Base-by-base conservation (phyloP, 2,888 invertebrate genomes). In the Sminthurinus aureus region DNA sequence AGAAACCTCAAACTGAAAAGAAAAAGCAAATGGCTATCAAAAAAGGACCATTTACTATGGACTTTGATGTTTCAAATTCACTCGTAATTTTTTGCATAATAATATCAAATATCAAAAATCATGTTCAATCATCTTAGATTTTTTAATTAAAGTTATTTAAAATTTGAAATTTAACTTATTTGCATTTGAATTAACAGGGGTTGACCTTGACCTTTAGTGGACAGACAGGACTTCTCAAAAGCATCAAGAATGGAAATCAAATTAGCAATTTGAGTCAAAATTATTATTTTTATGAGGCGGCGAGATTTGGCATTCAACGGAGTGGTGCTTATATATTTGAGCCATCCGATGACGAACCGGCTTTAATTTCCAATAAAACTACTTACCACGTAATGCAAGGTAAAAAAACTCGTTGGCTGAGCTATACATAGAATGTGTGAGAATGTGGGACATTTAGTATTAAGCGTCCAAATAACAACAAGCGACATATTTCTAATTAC, bases 281-380 rank as follows among this genome's bases (percentile, higher is more conserved):
- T 64, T 64, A 18, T 64, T 64, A 64, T 64, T 64, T 4, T 64
- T 64, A 64, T 64, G n/a, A 64, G n/a, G 64, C 64, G 15, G 0
- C 15, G 2, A 18, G 2, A 18, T 13, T 2, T 13, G 64, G n/a
- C n/a, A 18, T 18, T 64, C 13, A 64, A 64, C 15, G 64, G 64
- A 64, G 64, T n/a, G 64, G 64, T 64, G 64, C 64, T n/a, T 64
- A 64, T n/a, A 64, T 64, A 18, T 64, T 64, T n/a, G n/a, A n/a
- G n/a, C 64, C 64, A 4, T n/a, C 13, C 1, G 64, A n/a, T 18
- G n/a, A 64, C 9, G 64, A 64, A 18, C 64, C 64, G 9, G 64
- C n/a, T 13, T 13, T 64, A 13, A n/a, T 64, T 13, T 1, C 9
- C 64, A 18, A 13, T n/a, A 64, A 64, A 64, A 64, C n/a, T 64